Percentiles rank a stretch among this genome's conserved stretches.
phyloP scores from a whole-genome alignment of 2,888 invertebrate genomes.

The Euplexia lucipara region DNA sequence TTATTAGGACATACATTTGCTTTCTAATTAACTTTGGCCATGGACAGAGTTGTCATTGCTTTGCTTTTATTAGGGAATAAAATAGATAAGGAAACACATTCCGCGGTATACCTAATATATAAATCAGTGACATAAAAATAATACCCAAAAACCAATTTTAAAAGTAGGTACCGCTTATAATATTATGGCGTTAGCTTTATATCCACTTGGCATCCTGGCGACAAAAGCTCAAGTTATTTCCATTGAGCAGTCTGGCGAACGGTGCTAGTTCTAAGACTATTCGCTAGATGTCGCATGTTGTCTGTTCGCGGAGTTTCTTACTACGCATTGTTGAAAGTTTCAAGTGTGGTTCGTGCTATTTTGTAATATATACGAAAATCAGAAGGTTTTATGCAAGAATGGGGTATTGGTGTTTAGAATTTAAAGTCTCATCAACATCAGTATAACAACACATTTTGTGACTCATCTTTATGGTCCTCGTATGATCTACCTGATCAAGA shows the following conservation, averaged over 20 bases:
- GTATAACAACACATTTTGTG: too few relatives aligned
- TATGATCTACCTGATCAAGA: too few relatives aligned
- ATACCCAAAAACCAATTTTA: neutral
- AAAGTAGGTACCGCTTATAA: constrained; percentile 14
- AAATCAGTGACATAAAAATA: neutral
- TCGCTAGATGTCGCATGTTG: constrained; percentile 57
- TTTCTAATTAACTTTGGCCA: too few relatives aligned
- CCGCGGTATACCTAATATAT: neutral
- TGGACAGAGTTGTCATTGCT: too few relatives aligned
- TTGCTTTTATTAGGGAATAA: too few relatives aligned
- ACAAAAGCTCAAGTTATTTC: constrained; percentile 57
- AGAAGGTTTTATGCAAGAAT: neutral
- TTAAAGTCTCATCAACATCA: neutral
- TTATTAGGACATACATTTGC: too few relatives aligned
- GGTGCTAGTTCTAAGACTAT: constrained; percentile 40
- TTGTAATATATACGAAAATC: neutral
- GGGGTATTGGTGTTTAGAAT: neutral
- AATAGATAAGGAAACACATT: neutral
- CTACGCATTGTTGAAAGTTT: constrained; percentile 1
- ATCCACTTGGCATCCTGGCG: constrained; percentile 51
- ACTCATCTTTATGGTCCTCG: too few relatives aligned
- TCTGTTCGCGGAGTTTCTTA: constrained; percentile 9
- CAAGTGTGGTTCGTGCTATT: constrained; percentile 9
- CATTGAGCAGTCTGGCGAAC: constrained; percentile 19
- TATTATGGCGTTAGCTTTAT: constrained; percentile 10